Conservation (phyloP, 2,888 invertebrate species). For the Margaritifera margaritifera region DNA sequence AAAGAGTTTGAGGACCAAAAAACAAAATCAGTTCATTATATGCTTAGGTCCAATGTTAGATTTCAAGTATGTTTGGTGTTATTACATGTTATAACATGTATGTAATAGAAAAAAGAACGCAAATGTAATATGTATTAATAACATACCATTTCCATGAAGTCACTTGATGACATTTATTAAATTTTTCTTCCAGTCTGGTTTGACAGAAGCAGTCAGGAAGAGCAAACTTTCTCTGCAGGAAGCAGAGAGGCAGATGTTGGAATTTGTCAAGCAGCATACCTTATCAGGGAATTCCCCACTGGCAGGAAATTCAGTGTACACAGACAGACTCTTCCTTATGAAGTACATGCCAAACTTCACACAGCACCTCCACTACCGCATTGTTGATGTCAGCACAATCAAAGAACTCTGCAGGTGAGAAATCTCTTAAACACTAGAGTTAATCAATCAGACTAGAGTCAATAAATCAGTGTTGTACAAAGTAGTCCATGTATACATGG, state of each 20-base stretch:
- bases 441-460: no score
- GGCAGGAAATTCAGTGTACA: conserved; percentile 90
- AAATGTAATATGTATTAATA: no score
- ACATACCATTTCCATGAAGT: background rate
- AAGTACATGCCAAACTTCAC: conserved; percentile 88
- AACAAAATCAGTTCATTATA: no score
- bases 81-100: background rate
- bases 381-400: conserved; percentile 92
- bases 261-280: conserved; percentile 80
- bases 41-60: no score
- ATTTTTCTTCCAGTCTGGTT: conserved; percentile 80
- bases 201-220: conserved; percentile 82
- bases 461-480: no score
- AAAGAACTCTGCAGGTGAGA: conserved; percentile 81
- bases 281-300: conserved; percentile 74
- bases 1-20: no score
- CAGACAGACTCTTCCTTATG: conserved; percentile 87
- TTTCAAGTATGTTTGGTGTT: no score
- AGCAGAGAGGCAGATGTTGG: conserved; percentile 83
- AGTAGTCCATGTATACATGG: no score
- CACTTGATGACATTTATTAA: no score
- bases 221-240: conserved; percentile 80
- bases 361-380: conserved; percentile 89
- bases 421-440: no score
- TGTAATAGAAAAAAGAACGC: no score